Percentiles rank a stretch among this genome's conserved stretches.
Evolutionary conservation across 64 coral and sea anemone species (phyloP).

Genomic region (Astreopora myriophthalma): DNA sequence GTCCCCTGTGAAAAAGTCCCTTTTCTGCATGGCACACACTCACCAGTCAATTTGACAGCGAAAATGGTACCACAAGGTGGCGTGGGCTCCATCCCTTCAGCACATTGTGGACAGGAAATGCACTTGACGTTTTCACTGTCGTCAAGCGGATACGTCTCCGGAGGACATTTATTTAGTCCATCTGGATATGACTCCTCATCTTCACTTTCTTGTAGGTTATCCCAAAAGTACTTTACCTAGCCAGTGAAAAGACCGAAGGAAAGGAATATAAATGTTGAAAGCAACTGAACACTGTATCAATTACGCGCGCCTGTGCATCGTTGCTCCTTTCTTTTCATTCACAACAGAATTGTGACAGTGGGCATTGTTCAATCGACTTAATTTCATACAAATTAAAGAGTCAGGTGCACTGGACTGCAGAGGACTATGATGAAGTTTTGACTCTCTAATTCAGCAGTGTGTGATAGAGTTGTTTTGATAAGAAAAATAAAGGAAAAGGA

Average conservation of each 20-base stretch:
- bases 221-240: background rate
- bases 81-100: background rate
- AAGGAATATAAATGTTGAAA: no score
- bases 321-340: no score
- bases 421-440: no score
- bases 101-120: background rate
- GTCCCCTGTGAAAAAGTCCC: background rate
- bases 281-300: no score
- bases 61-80: conserved; percentile 15
- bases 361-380: no score
- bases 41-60: background rate
- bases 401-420: no score
- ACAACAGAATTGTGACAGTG: no score
- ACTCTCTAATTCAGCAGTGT: no score
- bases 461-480: no score
- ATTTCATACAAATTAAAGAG: no score
- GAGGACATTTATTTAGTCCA: background rate
- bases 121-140: background rate
- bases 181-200: background rate
- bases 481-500: no score
- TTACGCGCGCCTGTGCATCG: no score
- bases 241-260: background rate
- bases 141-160: background rate
- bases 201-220: background rate
- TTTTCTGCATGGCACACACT: conserved; percentile 4